These are phyloP conservation scores for Copidosoma aretas DNA, from an alignment of 2,888 invertebrate genomes.

Conservation along the genomic window DNA sequence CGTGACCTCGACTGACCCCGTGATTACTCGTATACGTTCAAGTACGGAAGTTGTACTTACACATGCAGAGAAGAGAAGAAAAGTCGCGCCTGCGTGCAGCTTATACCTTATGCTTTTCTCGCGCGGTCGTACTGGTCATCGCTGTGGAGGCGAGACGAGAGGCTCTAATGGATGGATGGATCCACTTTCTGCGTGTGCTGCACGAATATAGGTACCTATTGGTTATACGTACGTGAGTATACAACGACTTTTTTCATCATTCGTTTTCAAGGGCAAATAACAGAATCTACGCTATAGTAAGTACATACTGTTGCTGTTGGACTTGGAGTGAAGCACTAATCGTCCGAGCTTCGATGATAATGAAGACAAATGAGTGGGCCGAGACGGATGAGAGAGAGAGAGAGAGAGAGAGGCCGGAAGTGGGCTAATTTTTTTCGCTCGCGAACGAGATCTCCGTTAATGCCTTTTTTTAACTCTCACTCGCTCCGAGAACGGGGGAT, in stretches of 20 bases:
- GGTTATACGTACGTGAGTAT: too few species aligned
- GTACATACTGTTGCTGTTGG: too few species aligned
- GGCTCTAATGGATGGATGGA: too few species aligned
- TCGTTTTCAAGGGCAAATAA: too few species aligned
- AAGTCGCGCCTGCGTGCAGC: slow-evolving; percentile 49
- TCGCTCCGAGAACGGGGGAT: too few species aligned
- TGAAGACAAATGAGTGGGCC: slow-evolving; percentile 30
- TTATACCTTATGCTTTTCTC: slow-evolving; percentile 37
- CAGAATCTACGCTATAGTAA: too few species aligned
- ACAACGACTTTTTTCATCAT: too few species aligned
- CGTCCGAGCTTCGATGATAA: slow-evolving; percentile 28
- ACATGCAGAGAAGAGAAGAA: not conserved
- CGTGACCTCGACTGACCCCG: slow-evolving; percentile 59
- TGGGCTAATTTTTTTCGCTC: slow-evolving; percentile 20
- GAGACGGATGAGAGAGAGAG: slow-evolving; percentile 7
- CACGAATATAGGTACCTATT: too few species aligned
- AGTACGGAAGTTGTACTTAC: slow-evolving; percentile 46
- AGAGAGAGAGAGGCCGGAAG: slow-evolving; percentile 27
- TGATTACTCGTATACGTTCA: slow-evolving; percentile 24
- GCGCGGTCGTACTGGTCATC: slow-evolving; percentile 3
- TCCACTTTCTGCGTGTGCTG: too few species aligned
- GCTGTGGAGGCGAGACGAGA: too few species aligned
- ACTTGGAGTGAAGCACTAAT: slow-evolving; percentile 12
- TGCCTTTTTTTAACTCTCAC: not conserved
- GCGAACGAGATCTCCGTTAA: not conserved